Conservation (phyloP, 2,888 invertebrate species). For the Drosophila aldrichi region DNA sequence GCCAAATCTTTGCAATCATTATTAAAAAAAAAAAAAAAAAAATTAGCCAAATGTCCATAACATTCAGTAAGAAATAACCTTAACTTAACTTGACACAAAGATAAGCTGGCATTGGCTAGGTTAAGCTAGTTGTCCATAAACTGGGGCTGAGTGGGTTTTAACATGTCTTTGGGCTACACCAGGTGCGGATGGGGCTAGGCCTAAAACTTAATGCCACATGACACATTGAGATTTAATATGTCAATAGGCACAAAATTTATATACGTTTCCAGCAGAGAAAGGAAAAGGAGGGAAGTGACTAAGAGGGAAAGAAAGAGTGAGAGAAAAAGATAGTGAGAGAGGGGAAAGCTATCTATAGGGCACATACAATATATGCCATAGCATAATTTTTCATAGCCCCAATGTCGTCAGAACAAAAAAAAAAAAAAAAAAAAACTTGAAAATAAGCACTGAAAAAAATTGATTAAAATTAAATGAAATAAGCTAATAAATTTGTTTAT, state of each 20-base stretch:
- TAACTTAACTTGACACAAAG: slow-evolving; percentile 6
- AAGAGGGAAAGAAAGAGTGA: background rate
- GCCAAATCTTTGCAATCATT: slow-evolving; percentile 81
- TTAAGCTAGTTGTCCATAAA: slow-evolving; percentile 5
- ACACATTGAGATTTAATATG: slow-evolving; percentile 84
- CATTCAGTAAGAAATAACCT: slow-evolving; percentile 31
- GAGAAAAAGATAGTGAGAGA: slow-evolving; percentile 3
- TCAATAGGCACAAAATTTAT: slow-evolving; percentile 83
- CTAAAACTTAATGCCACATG: slow-evolving; percentile 81
- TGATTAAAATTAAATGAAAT: background rate
- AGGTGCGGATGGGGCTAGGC: slow-evolving; percentile 29
- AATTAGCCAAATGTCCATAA: slow-evolving; percentile 8
- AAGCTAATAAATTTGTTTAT: no score
- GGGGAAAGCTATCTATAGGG: slow-evolving; percentile 25
- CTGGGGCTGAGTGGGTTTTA: slow-evolving; percentile 8
- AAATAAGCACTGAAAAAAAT: slow-evolving; percentile 23
- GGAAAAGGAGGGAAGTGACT: background rate
- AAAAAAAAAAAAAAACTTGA: slow-evolving; percentile 12
- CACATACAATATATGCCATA: slow-evolving; percentile 35
- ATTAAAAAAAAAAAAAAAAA: slow-evolving; percentile 59
- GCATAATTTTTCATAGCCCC: slow-evolving; percentile 58
- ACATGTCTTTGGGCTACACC: slow-evolving; percentile 22
- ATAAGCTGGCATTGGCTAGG: slow-evolving; percentile 28
- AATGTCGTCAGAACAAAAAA: slow-evolving; percentile 36
- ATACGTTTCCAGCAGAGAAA: slow-evolving; percentile 39